These are phyloP conservation scores for Platysteira castanea DNA, from an alignment of 2,113 vertebrate genomes.

Conservation along the genomic window DNA sequence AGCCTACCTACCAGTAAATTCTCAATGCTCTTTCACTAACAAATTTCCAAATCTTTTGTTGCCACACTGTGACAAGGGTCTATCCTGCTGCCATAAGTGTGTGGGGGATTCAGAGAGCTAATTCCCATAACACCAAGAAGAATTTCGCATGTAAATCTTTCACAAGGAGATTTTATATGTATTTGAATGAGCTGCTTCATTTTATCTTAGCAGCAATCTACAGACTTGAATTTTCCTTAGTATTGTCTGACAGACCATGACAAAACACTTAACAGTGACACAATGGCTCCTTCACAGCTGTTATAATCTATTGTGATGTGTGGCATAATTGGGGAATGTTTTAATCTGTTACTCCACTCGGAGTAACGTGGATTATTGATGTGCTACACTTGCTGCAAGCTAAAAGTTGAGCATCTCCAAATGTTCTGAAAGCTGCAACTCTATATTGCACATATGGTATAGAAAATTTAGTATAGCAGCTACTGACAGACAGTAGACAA, in stretches of 20 bases:
- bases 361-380: not conserved
- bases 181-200: not conserved
- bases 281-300: slow-evolving; percentile 18
- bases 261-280: not conserved
- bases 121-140: not conserved
- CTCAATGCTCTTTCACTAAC: not conserved
- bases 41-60: not conserved
- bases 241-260: not conserved
- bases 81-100: not conserved
- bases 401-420: not conserved
- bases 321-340: not conserved
- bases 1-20: not conserved
- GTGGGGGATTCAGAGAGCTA: not conserved
- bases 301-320: not conserved
- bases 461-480: not conserved
- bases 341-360: not conserved
- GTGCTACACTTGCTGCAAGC: not conserved
- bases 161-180: not conserved
- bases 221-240: not conserved
- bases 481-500: not conserved
- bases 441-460: not conserved
- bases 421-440: not conserved
- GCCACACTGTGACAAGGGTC: not conserved
- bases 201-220: slow-evolving; percentile 4
- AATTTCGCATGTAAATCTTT: not conserved